Evolutionary conservation across 2,797 vertebrate genomes (phyloP), one percentile per base, ranked within the genome.

Genomic region (Harpagifer antarcticus): DNA sequence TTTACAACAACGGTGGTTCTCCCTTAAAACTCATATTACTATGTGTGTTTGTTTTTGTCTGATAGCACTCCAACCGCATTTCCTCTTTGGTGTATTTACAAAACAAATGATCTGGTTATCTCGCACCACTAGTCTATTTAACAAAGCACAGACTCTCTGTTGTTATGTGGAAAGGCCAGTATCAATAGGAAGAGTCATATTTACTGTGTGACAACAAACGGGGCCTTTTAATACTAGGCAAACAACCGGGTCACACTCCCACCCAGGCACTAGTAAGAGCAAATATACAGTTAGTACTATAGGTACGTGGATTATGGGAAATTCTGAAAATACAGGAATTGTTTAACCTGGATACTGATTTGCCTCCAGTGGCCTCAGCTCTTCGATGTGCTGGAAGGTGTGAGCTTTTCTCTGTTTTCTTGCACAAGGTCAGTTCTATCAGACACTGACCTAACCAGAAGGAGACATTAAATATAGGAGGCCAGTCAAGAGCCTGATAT

Each of bases 81-180:
- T 82, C 43, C 40, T 68, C 56, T 50, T 55, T 56, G 45, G 58
- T 65, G 69, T 81, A 88, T 89, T 87, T 91, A 69, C 84, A 81
- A 65, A 89, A 43, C 42, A 85, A 82, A 90, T 88, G 65, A 78
- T 73, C 52, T 67, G 68, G 68, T 86, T 84, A 71, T 67, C 63
- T 49, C 40, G 59, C 65, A 62, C 68, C 52, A 17, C 50, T 77
- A 12, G 14, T 68, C 69, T 76, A 68, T 68, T 85, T 77, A 77
- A 85, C 79, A 84, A 72, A 37, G 33, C 23, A 27, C 23, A 27
- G 3, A 27, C 23, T 23, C 0, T 27, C 23, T 27, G 23, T 27
- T 27, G 23, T 27, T 37, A 9, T 37, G 33, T 37, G 31, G 61
- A 19, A 13, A 57, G 48, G 15, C 3, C 37, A 67, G 11, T 76